phyloP scores from a whole-genome alignment of 2,113 vertebrate genomes.

The Chlorodrepanis virens region DNA sequence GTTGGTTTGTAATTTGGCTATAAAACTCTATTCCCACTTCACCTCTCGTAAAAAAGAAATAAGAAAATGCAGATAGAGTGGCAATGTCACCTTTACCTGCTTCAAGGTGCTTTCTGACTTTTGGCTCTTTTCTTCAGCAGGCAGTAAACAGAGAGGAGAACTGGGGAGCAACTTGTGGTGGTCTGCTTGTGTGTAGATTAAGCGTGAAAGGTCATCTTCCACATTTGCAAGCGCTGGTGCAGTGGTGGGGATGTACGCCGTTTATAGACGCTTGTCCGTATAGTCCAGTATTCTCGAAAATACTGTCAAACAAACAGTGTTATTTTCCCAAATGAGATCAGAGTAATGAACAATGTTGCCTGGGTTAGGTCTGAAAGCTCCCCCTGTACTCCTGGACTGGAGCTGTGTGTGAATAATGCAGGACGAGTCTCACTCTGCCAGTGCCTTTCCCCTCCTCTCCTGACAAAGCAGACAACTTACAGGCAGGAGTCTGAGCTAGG shows the following conservation, averaged over 20 bases:
- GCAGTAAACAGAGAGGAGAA: neutral
- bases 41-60: neutral
- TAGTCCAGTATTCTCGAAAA: neutral
- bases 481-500: neutral
- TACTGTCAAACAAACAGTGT: neutral
- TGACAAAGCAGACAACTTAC: neutral
- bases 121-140: neutral
- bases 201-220: neutral
- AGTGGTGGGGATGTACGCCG: accelerated
- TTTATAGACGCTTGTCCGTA: neutral
- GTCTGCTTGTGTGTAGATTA: neutral
- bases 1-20: neutral
- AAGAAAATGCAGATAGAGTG: neutral
- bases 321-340: neutral
- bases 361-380: neutral
- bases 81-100: neutral
- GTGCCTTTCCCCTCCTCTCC: neutral
- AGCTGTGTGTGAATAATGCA: neutral
- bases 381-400: neutral
- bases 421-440: neutral
- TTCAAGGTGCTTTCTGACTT: neutral
- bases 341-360: neutral
- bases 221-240: neutral
- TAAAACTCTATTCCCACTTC: neutral
- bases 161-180: neutral